Evolutionary conservation across 1,140 invertebrate genomes (phyloP).

Genomic region (Grapholita molesta): DNA sequence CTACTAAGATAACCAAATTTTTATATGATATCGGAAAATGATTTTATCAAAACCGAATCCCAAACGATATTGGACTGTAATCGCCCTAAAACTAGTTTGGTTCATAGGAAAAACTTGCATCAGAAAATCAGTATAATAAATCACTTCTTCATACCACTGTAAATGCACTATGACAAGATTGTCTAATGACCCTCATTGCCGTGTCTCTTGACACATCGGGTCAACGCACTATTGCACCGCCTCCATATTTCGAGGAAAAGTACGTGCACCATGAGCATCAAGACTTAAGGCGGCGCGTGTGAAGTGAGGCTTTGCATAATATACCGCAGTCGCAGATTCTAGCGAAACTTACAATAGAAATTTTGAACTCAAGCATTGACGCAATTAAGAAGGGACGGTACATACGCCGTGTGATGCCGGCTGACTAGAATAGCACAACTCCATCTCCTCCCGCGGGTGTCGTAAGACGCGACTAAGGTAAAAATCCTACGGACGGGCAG

Average conservation of each 20-base stretch:
- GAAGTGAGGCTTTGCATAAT: conserved; percentile 4
- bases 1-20: too few relatives aligned
- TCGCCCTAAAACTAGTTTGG: background rate
- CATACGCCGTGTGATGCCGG: too few relatives aligned
- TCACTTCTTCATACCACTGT: background rate
- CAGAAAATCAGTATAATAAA: background rate
- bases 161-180: background rate
- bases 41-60: too few relatives aligned
- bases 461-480: too few relatives aligned
- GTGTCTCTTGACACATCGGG: background rate
- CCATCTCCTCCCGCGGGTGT: too few relatives aligned
- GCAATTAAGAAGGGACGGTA: too few relatives aligned
- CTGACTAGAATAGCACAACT: too few relatives aligned
- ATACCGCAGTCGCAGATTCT: background rate
- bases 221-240: conserved; percentile 5
- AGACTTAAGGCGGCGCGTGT: background rate
- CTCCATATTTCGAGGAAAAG: conserved; percentile 5
- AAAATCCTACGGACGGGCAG: too few relatives aligned
- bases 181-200: conserved; percentile 14
- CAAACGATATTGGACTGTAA: too few relatives aligned
- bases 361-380: too few relatives aligned
- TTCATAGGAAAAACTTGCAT: background rate
- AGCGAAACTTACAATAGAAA: background rate
- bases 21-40: too few relatives aligned
- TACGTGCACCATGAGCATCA: background rate